Base-by-base conservation (phyloP, 1,140 invertebrate species). In the Gonatopus flavifemur region DNA sequence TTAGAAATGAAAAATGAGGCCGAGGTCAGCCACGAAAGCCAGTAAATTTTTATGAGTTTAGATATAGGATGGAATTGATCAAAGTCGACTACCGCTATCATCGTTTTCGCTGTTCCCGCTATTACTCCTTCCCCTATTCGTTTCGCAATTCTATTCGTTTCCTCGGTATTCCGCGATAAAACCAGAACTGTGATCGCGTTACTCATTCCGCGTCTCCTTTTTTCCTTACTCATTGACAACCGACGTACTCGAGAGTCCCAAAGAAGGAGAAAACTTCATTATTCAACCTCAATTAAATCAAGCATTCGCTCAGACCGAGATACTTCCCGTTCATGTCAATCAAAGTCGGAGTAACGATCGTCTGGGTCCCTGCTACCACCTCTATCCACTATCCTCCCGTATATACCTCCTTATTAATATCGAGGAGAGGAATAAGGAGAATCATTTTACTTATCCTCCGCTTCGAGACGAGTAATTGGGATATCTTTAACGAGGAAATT, bases 201-300 rank as follows among this genome's bases (percentile, higher is more conserved):
- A 35, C 25, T 36, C 10, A 36, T 32, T 25, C 7, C 25, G 38
- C 13, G 15, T 49, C 35, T 21, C 15, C 43, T 7, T 31, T 36
- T 5, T 31, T 21, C 12, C n/a, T 18, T 19, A 12, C 3, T 5
- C 18, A 8, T 9, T n/a, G n/a, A n/a, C n/a, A n/a, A n/a, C 45
- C 9, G 12, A 0, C 13, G 20, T 21, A 5, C 19, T 30, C 15
- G 21, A 12, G 33, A 44, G 33, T 40, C 22, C n/a, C n/a, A n/a
- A n/a, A n/a, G n/a, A n/a, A n/a, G 18, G 24, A 9, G 10, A 18
- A 39, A 13, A 45, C 44, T 60, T 58, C 54, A 64, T 62, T 62
- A 62, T 57, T 56, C 59, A 48, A 35, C 48, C 45, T 52, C 58
- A 60, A 65, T 65, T 64, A 64, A 62, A 59, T 51, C 44, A 52